Evolutionary conservation across 2,888 invertebrate species (phyloP), one percentile per base, ranked within the genome.

Genomic region (Chorisops tibialis): DNA sequence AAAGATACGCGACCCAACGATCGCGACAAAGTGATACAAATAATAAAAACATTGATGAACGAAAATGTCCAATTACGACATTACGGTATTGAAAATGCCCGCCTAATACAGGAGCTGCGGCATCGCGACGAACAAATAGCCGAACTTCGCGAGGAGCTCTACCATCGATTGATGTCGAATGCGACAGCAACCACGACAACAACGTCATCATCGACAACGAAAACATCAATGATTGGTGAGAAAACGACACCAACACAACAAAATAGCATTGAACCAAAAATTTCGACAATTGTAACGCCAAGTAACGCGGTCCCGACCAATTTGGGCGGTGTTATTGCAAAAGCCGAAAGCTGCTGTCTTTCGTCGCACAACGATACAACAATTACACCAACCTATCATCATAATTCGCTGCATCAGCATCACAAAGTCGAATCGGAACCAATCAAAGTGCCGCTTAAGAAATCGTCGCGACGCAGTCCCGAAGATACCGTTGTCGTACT

Each of bases 51-150:
- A 16, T 67, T 79, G 59, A 65, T 77, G 64, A 75, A 75, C 54
- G 77, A 79, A 66, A 79, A 78, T 61, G 72, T 74, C 51, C 75
- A 76, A 62, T 71, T 73, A 63, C 72, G 76, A 52, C 65, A 66
- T 43, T 62, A 43, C 45, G 43, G 63, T 37, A 72, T 70, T 63
- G 75, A 73, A 51, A 76, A 75, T 63, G 66, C 72, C 48, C 76
- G 75, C 54, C 65, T 76, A 50, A 71, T 73, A 47, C 74, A 77
- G 61, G 70, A 76, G 63, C 63, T 76, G 35, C 73, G 74, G 38
- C 73, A 74, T 39, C 73, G 75, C 62, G 75, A 77, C 62, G 72
- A 72, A 64, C 73, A 75, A 63, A 75, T 78, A 48, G 69, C 69
- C 48, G 77, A 78, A 66, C 69, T 78, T 60, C 71, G 75, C 49